Evolutionary conservation across 2,797 vertebrate genomes (phyloP).

Genomic region (Macrochelys suwanniensis): DNA sequence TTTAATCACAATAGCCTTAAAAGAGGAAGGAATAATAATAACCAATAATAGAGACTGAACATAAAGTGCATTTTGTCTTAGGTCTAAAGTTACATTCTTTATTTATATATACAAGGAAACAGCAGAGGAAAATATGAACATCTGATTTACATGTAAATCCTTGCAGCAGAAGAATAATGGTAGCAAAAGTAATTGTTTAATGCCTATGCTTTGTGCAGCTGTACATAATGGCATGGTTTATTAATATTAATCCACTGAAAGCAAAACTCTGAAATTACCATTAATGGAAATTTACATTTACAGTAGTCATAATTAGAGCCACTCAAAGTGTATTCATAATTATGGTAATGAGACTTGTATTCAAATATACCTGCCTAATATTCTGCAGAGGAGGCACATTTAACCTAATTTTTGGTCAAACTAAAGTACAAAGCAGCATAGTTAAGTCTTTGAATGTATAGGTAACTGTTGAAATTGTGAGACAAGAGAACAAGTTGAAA

Average conservation of each 20-base stretch:
- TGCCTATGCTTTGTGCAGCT: constrained; percentile 20
- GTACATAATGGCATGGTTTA: constrained; percentile 45
- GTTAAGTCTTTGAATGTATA: not conserved
- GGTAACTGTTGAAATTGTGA: not conserved
- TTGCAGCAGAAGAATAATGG: constrained; percentile 22
- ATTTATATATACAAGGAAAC: not conserved
- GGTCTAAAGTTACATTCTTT: not conserved
- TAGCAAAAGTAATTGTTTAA: constrained; percentile 31
- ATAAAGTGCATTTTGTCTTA: not conserved
- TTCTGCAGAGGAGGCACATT: constrained; percentile 42
- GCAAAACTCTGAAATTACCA: constrained; percentile 30
- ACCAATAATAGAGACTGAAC: not conserved
- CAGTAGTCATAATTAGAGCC: constrained; percentile 47
- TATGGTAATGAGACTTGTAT: constrained; percentile 53
- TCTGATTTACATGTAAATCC: not conserved
- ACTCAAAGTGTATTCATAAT: constrained; percentile 64
- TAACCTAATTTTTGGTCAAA: constrained; percentile 38
- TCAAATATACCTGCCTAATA: constrained; percentile 58
- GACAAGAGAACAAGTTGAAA: not conserved
- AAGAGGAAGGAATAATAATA: not conserved
- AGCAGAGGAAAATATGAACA: not conserved
- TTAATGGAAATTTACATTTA: constrained; percentile 30
- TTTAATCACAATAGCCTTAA: not conserved
- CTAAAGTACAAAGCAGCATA: not conserved
- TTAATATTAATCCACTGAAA: constrained; percentile 51